A percentile compares a stretch with the other conserved stretches of the same genome.
Evolutionary conservation across 2,888 invertebrate species (phyloP).

Genomic region (Seladonia tumulorum): DNA sequence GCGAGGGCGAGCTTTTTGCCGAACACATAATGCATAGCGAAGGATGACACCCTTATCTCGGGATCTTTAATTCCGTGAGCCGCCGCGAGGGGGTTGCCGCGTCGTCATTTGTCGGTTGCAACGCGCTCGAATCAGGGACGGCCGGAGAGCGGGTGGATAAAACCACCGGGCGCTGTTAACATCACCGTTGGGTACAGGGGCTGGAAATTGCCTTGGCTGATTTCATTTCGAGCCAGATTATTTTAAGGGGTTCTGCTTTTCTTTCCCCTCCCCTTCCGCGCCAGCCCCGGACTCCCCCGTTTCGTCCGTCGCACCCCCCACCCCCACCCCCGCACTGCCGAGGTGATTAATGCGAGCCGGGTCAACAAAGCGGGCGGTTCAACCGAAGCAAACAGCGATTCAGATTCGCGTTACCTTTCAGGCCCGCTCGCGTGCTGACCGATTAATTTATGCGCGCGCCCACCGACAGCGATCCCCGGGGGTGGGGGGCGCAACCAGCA

Average conservation of each 20-base stretch:
- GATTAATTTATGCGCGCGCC: slow-evolving; percentile 59
- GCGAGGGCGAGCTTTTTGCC: slow-evolving; percentile 77
- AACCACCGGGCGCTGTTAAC: slow-evolving; percentile 71
- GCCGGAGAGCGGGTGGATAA: slow-evolving; percentile 68
- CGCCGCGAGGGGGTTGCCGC: slow-evolving; percentile 75
- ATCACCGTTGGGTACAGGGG: slow-evolving; percentile 71
- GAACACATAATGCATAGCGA: slow-evolving; percentile 80
- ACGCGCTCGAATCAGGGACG: slow-evolving; percentile 68
- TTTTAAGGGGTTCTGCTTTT: slow-evolving; percentile 78
- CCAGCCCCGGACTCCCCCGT: slow-evolving; percentile 27
- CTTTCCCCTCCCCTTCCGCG: slow-evolving; percentile 42
- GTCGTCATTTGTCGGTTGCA: slow-evolving; percentile 84
- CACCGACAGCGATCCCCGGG: slow-evolving; percentile 32
- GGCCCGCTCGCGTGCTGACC: slow-evolving; percentile 48
- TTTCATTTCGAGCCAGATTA: slow-evolving; percentile 84
- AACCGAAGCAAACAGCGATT: slow-evolving; percentile 28
- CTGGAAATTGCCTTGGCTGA: slow-evolving; percentile 83
- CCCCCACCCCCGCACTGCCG: slow-evolving; percentile 55
- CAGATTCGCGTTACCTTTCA: slow-evolving; percentile 51
- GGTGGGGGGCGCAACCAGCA: neutral
- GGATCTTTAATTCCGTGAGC: slow-evolving; percentile 83
- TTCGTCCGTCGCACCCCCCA: slow-evolving; percentile 7
- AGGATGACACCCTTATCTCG: slow-evolving; percentile 82
- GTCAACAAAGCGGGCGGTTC: slow-evolving; percentile 43
- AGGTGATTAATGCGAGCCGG: slow-evolving; percentile 83